Percentiles rank a stretch among this genome's conserved stretches.
Conservation (phyloP, 2,888 invertebrate species). For the Melanchra persicariae region DNA sequence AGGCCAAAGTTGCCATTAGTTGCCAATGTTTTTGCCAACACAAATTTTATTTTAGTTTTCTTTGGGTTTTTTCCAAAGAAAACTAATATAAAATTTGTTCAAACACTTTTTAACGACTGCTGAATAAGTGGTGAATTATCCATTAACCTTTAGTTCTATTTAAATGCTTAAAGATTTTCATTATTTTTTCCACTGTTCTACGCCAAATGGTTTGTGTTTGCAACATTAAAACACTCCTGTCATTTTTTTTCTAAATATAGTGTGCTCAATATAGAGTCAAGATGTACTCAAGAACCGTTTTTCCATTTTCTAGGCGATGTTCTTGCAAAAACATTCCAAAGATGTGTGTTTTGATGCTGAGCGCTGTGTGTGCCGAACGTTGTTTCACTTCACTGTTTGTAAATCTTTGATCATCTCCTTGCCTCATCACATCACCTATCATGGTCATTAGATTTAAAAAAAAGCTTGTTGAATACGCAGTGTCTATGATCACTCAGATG, state of each 20-base stretch:
- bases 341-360: no score
- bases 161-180: neutral
- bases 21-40: neutral
- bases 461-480: no score
- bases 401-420: no score
- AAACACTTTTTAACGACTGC: fast-evolving
- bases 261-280: neutral
- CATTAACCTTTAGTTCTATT: neutral
- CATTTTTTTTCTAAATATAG: neutral
- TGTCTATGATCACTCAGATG: no score
- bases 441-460: no score
- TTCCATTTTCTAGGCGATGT: neutral
- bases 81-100: neutral
- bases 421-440: no score
- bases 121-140: neutral
- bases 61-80: no score
- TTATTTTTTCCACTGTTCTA: neutral
- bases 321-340: neutral
- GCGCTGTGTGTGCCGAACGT: no score
- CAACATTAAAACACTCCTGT: neutral
- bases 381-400: no score
- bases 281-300: no score
- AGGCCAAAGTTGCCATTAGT: conserved; percentile 31
- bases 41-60: neutral
- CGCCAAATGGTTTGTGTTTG: neutral